phyloP scores from a whole-genome alignment of 1,140 invertebrate genomes.

The Tribolium castaneum region DNA sequence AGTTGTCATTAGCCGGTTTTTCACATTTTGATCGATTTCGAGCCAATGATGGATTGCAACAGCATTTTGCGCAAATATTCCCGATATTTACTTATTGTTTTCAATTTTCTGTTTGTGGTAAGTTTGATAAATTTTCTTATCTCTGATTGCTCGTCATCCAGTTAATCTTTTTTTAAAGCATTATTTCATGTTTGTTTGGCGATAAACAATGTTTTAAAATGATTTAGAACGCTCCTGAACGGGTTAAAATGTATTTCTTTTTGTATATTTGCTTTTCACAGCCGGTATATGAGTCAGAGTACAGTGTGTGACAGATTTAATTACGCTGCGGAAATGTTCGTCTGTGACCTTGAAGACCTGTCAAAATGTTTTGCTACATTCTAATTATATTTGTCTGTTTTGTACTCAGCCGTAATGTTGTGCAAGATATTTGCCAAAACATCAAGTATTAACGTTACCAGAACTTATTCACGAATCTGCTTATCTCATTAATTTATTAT shows the following conservation, averaged over 20 bases:
- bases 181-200: slow-evolving; percentile 10
- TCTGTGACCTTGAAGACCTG: not conserved
- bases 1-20: slow-evolving; percentile 16
- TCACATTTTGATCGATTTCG: not conserved
- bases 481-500: no score
- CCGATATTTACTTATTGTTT: slow-evolving; percentile 56
- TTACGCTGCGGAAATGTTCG: slow-evolving; percentile 1
- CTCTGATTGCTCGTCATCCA: not conserved
- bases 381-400: not conserved
- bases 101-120: slow-evolving; percentile 61
- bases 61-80: slow-evolving; percentile 50
- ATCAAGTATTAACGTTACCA: no score
- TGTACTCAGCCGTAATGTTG: not conserved
- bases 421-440: not conserved
- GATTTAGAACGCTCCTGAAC: no score
- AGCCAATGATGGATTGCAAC: slow-evolving; percentile 17
- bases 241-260: no score
- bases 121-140: slow-evolving; percentile 45
- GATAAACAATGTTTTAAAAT: slow-evolving; percentile 28
- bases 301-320: slow-evolving; percentile 5
- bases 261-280: not conserved
- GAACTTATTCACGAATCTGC: no score
- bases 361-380: not conserved
- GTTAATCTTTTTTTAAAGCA: slow-evolving; percentile 38
- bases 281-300: not conserved